Conservation (phyloP, 2,888 invertebrate genomes). For the Drosophila borborema region DNA sequence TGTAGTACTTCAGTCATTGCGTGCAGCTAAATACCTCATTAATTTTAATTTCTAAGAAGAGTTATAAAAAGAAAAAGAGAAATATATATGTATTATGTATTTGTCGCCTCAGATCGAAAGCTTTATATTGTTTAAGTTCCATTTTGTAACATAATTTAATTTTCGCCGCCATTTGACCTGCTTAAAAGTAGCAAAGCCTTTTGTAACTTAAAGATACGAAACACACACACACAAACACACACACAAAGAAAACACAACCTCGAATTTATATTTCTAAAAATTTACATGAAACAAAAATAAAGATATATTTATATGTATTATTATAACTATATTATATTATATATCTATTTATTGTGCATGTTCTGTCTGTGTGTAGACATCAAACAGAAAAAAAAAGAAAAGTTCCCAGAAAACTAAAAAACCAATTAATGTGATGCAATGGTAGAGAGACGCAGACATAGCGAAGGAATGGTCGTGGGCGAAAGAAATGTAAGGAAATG, state of each 20-base stretch:
- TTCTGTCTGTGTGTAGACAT: slow-evolving; percentile 56
- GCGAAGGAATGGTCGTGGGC: slow-evolving; percentile 20
- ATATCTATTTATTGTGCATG: slow-evolving; percentile 36
- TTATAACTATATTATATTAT: slow-evolving; percentile 31
- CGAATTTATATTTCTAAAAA: slow-evolving; percentile 79
- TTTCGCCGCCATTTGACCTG: slow-evolving; percentile 49
- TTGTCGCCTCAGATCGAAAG: slow-evolving; percentile 54
- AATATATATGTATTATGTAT: neutral
- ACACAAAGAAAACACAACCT: slow-evolving; percentile 57
- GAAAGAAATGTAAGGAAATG: slow-evolving; percentile 56
- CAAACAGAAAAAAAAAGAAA: slow-evolving; percentile 28
- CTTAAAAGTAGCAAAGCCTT: slow-evolving; percentile 36
- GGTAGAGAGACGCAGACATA: slow-evolving; percentile 11
- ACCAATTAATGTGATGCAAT: slow-evolving; percentile 62
- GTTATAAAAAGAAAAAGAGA: neutral
- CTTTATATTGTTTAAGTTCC: slow-evolving; percentile 69
- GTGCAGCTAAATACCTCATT: slow-evolving; percentile 83
- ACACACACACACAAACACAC: slow-evolving; percentile 17
- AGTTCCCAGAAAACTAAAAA: slow-evolving; percentile 48
- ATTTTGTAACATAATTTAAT: slow-evolving; percentile 28
- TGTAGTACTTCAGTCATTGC: slow-evolving; percentile 69
- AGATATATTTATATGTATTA: slow-evolving; percentile 50
- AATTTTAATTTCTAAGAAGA: slow-evolving; percentile 67
- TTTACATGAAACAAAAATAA: slow-evolving; percentile 54
- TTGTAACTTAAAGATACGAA: slow-evolving; percentile 34